Evolutionary conservation across 2,888 invertebrate genomes (phyloP).

Genomic region (Axea sp.): DNA sequence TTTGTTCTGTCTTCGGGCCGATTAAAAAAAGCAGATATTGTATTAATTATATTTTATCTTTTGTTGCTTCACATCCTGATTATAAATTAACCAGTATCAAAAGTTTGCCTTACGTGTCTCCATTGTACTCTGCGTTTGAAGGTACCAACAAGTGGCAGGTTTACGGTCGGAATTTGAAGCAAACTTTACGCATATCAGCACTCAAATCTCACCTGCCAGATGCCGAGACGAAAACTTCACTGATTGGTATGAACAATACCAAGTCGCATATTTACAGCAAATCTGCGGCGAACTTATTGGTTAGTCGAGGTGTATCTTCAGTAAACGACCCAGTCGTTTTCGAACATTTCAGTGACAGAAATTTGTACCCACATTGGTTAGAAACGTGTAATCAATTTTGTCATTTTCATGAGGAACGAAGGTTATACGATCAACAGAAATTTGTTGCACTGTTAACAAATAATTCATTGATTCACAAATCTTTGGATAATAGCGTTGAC

Average conservation of each 20-base stretch:
- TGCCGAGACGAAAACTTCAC: slow-evolving; percentile 66
- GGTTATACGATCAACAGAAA: slow-evolving; percentile 78
- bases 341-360: slow-evolving; percentile 73
- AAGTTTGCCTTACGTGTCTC: slow-evolving; percentile 76
- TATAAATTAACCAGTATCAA: slow-evolving; percentile 80
- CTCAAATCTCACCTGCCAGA: slow-evolving; percentile 63
- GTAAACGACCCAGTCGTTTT: slow-evolving; percentile 13
- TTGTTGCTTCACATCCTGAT: slow-evolving; percentile 79
- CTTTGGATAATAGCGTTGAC: slow-evolving; percentile 77
- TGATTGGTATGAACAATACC: slow-evolving; percentile 44
- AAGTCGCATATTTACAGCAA: slow-evolving; percentile 59
- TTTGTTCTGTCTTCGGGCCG: slow-evolving; percentile 80
- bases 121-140: slow-evolving; percentile 74
- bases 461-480: slow-evolving; percentile 76
- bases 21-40: slow-evolving; percentile 68
- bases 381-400: slow-evolving; percentile 72
- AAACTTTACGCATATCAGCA: slow-evolving; percentile 68
- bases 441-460: slow-evolving; percentile 79
- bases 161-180: slow-evolving; percentile 73
- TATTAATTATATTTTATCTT: slow-evolving; percentile 73
- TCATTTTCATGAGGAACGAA: slow-evolving; percentile 77
- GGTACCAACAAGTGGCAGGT: slow-evolving; percentile 76
- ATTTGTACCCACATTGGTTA: slow-evolving; percentile 78
- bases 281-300: slow-evolving; percentile 76
- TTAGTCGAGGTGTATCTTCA: slow-evolving; percentile 63